Percentiles rank a stretch among this genome's conserved stretches.
Conservation (phyloP, 2,797 vertebrate species). For the Champsocephalus gunnari region DNA sequence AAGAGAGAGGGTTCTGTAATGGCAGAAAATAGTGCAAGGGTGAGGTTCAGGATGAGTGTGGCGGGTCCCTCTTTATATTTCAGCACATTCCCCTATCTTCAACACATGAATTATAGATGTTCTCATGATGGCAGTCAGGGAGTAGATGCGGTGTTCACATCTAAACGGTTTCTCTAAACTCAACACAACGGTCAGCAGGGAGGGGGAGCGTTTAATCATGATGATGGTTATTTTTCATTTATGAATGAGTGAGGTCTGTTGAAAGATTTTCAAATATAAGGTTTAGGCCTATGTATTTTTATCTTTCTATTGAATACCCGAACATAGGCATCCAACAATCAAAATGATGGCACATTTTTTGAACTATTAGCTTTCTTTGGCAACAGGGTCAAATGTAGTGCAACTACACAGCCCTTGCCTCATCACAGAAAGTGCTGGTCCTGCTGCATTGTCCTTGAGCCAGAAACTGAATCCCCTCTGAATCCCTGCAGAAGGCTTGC, state of each 20-base stretch:
- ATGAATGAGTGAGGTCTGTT: slow-evolving; percentile 60
- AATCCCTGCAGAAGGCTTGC: slow-evolving; percentile 22
- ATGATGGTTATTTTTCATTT: slow-evolving; percentile 58
- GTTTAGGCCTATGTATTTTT: slow-evolving; percentile 20
- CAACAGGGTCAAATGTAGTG: slow-evolving; percentile 2
- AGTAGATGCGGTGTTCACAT: slow-evolving; percentile 66
- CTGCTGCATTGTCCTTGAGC: slow-evolving; percentile 42
- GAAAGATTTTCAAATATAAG: slow-evolving; percentile 46
- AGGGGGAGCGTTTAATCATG: slow-evolving; percentile 55
- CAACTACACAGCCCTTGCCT: neutral
- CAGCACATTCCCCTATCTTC: slow-evolving; percentile 70
- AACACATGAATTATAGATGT: slow-evolving; percentile 81
- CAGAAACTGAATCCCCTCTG: slow-evolving; percentile 17
- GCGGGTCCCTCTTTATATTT: slow-evolving; percentile 60
- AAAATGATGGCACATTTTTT: neutral
- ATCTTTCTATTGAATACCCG: slow-evolving; percentile 6
- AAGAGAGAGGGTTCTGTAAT: slow-evolving; percentile 52
- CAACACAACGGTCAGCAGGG: slow-evolving; percentile 50
- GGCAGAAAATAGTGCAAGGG: slow-evolving; percentile 63
- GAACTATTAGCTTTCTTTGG: slow-evolving; percentile 14
- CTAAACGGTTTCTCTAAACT: slow-evolving; percentile 62
- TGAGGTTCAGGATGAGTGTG: slow-evolving; percentile 52
- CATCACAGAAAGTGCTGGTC: slow-evolving; percentile 18
- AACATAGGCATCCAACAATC: neutral
- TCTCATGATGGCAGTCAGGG: slow-evolving; percentile 55